Percentiles rank a stretch among this genome's conserved stretches.
phyloP scores from a whole-genome alignment of 1,140 invertebrate genomes.

The Achroia grisella region DNA sequence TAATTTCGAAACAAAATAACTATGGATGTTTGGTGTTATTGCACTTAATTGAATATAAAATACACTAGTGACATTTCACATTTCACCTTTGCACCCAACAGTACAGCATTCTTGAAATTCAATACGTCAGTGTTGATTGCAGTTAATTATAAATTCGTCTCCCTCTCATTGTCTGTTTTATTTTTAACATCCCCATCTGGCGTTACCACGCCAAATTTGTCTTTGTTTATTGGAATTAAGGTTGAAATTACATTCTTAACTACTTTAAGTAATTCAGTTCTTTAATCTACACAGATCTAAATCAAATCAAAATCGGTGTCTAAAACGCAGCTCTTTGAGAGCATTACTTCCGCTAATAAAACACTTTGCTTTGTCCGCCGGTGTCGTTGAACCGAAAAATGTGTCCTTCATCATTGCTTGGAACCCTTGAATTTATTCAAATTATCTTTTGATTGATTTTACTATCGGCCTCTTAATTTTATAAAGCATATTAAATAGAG shows the following conservation, averaged over 20 bases:
- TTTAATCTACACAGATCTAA: slow-evolving; percentile 54
- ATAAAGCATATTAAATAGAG: too few species aligned
- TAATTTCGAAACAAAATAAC: too few species aligned
- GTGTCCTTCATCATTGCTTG: slow-evolving; percentile 6
- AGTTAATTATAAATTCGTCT: slow-evolving; percentile 72
- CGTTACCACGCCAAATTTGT: slow-evolving; percentile 2
- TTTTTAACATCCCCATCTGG: slow-evolving; percentile 24
- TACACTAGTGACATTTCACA: too few species aligned
- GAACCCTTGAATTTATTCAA: slow-evolving; percentile 2
- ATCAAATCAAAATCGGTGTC: slow-evolving; percentile 62
- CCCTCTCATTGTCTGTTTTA: slow-evolving; percentile 60
- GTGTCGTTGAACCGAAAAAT: slow-evolving; percentile 27
- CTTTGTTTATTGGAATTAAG: slow-evolving; percentile 7
- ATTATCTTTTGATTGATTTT: slow-evolving; percentile 16
- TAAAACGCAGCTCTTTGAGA: slow-evolving; percentile 42
- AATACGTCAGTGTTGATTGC: slow-evolving; percentile 71
- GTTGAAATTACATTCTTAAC: slow-evolving; percentile 14
- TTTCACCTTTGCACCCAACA: slow-evolving; percentile 12
- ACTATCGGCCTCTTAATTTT: not conserved
- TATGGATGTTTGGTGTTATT: too few species aligned
- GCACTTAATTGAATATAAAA: too few species aligned
- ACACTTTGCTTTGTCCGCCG: slow-evolving; percentile 42
- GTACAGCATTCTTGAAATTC: slow-evolving; percentile 61
- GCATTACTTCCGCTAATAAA: slow-evolving; percentile 65
- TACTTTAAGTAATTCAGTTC: slow-evolving; percentile 26